phyloP scores from a whole-genome alignment of 2,797 vertebrate species.

The Vultur gryphus region DNA sequence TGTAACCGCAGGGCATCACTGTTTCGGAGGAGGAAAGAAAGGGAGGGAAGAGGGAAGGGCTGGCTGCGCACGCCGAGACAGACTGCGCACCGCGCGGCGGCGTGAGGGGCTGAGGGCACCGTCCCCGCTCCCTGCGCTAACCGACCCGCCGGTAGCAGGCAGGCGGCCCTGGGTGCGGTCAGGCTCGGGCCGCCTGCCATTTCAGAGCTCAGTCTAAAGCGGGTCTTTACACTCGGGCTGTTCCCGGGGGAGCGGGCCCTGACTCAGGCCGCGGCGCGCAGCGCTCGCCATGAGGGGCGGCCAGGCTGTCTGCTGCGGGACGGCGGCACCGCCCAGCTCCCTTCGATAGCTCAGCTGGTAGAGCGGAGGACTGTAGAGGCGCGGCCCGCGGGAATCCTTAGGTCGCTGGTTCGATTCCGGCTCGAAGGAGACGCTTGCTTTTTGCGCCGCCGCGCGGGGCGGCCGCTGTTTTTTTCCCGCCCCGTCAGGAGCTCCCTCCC shows the following conservation, averaged over 20 bases:
- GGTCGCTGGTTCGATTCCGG: slow-evolving; percentile 95
- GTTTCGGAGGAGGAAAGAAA: too few species aligned
- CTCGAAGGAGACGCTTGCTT: slow-evolving; percentile 82
- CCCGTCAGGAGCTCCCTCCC: neutral
- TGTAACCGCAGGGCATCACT: fast-evolving
- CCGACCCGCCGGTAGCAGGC: neutral
- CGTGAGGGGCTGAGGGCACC: neutral
- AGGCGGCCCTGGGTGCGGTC: too few species aligned
- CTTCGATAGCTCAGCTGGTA: slow-evolving; percentile 97
- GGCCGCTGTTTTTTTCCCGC: neutral
- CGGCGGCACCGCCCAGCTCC: fast-evolving
- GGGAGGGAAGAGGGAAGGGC: neutral
- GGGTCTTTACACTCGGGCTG: fast-evolving
- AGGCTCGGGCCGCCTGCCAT: fast-evolving
- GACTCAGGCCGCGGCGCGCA: fast-evolving
- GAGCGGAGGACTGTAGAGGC: slow-evolving; percentile 96
- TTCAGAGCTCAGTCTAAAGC: fast-evolving
- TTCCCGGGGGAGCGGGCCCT: fast-evolving
- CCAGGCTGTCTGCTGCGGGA: fast-evolving
- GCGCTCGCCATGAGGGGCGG: fast-evolving
- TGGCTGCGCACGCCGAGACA: neutral
- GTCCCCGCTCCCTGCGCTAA: neutral
- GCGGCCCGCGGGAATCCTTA: slow-evolving; percentile 72
- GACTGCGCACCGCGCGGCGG: fast-evolving
- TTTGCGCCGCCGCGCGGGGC: neutral